A percentile compares a stretch with the other conserved stretches of the same genome.
Conservation (phyloP, 2,888 invertebrate species). For the Lingula anatina region DNA sequence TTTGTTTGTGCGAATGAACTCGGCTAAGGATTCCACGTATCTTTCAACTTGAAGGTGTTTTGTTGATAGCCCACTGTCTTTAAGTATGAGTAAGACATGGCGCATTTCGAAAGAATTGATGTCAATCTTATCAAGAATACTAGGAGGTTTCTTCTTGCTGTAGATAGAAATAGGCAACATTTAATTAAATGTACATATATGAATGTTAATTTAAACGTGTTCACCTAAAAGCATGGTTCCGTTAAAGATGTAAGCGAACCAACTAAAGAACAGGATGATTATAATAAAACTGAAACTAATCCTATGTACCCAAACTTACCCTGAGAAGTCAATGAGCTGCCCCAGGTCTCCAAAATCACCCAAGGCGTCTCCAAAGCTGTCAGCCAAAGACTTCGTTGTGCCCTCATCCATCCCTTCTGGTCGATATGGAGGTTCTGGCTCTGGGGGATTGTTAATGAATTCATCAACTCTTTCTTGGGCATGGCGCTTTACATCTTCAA, state of each 20-base stretch:
- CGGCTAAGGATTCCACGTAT: background rate
- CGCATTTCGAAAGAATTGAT: background rate
- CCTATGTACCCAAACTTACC: background rate
- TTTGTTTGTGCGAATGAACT: background rate
- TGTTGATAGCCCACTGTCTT: background rate
- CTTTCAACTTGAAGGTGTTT: background rate
- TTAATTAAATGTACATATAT: no score
- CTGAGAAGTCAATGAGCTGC: background rate
- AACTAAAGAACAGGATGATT: no score
- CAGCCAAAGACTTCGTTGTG: background rate
- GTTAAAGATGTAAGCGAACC: no score
- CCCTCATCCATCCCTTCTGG: background rate
- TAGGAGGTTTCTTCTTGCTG: no score
- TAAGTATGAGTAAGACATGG: background rate
- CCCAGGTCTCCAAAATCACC: background rate
- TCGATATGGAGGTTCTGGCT: background rate
- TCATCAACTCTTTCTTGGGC: background rate
- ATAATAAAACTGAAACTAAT: no score
- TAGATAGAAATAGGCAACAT: no score
- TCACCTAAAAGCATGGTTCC: no score
- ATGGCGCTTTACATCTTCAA: slow-evolving; percentile 1
- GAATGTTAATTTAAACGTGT: no score
- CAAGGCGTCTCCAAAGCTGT: background rate
- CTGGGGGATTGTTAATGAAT: background rate
- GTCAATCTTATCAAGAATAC: background rate